phyloP scores from a whole-genome alignment of 1,140 invertebrate species.

The Harlomillsia oculata region DNA sequence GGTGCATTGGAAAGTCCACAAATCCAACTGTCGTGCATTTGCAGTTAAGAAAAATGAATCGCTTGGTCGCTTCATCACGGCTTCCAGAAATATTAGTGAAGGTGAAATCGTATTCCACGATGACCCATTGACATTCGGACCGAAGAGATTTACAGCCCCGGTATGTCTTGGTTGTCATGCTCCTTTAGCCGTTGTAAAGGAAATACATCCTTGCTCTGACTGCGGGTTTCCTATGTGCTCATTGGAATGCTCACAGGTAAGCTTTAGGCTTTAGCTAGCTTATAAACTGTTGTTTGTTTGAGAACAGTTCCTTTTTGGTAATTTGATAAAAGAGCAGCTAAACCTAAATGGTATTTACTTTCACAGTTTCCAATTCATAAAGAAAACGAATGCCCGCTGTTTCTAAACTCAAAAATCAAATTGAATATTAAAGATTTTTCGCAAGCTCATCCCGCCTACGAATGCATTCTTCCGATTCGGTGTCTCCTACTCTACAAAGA shows the following conservation, averaged over 20 bases:
- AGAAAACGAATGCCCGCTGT: background rate
- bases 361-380: background rate
- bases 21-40: slow-evolving; percentile 46
- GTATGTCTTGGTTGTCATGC: slow-evolving; percentile 48
- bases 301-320: background rate
- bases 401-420: background rate
- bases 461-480: slow-evolving; percentile 1
- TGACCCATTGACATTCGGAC: slow-evolving; percentile 48
- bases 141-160: slow-evolving; percentile 33
- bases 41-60: slow-evolving; percentile 12
- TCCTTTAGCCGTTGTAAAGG: slow-evolving; percentile 38
- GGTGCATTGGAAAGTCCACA: slow-evolving; percentile 59
- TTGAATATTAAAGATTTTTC: background rate
- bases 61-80: slow-evolving; percentile 9
- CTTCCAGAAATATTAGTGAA: slow-evolving; percentile 49
- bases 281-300: background rate
- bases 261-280: background rate
- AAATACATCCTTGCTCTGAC: slow-evolving; percentile 47
- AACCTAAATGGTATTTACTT: background rate
- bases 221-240: slow-evolving; percentile 68
- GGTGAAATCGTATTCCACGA: slow-evolving; percentile 58
- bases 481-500: background rate
- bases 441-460: slow-evolving; percentile 1
- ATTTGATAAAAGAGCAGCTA: background rate
- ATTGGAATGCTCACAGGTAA: slow-evolving; percentile 42